Base-by-base conservation (phyloP, 2,888 invertebrate species). In the Hyposoter didymator region DNA sequence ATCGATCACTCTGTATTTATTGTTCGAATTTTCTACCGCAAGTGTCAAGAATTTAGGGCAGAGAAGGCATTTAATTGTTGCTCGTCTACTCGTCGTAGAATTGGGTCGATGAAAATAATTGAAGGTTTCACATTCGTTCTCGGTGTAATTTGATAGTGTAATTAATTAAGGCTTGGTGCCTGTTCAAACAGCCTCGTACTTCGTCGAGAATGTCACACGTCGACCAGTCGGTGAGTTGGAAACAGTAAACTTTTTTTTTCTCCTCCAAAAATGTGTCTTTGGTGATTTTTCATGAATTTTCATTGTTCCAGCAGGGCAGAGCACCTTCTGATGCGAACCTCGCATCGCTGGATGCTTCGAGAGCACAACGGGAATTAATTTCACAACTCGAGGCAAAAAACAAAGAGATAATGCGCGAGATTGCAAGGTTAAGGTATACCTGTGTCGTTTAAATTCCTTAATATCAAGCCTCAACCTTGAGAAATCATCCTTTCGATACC, bases 351-450 rank as follows among this genome's bases (percentile, higher is more conserved):
- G 98, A 98, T 92, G 97, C 98, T 73, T 98, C 98, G 83, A 95
- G 98, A 89, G 97, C 97, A 28, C 98, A 98, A 90, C 95, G 98
- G 10, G 98, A 99, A 92, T 95, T 99, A 12, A 98, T 99, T 91
- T 96, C 97, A 62, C 98, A 99, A 92, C 95, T 99, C 72, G 99
- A 99, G 93, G 96, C 97, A 74, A 99, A 99, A 95, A 99, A 99
- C 94, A 96, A 98, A 90, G 99, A 99, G 95, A 99, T 99, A 87
- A 98, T 98, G 98, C 95, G 98, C 88, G 98, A 99, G 95, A 99
- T 99, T 92, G 97, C 97, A 87, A 96, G 97, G 93, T 95, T 98
- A 91, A 96, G 97, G 97, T 97, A 94, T 93, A 92, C 90, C 92
- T 93, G 93, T 94, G 93, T 93, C 92, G 92, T 93, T 93, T 94